phyloP scores from a whole-genome alignment of 2,113 vertebrate genomes.

The Oophaga pumilio region DNA sequence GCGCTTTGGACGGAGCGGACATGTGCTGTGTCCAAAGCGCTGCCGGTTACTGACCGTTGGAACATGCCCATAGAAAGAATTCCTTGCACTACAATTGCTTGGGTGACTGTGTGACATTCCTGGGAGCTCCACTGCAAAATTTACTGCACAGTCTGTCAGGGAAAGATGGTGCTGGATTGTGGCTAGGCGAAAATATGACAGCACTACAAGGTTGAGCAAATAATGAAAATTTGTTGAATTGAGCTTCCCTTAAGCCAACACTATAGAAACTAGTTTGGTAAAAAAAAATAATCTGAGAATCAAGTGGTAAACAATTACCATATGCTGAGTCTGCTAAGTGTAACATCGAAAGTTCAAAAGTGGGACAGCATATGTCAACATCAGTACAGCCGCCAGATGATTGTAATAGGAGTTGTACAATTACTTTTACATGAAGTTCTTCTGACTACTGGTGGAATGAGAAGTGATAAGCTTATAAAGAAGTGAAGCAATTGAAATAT shows the following conservation, averaged over 20 bases:
- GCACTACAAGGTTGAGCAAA: neutral
- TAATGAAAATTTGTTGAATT: neutral
- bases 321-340: neutral
- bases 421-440: neutral
- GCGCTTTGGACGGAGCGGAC: too few relatives aligned
- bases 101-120: too few relatives aligned
- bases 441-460: neutral
- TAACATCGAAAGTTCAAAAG: constrained; percentile 8
- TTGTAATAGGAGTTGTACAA: neutral
- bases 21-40: too few relatives aligned
- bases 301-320: neutral
- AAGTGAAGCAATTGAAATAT: too few relatives aligned
- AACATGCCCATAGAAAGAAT: too few relatives aligned
- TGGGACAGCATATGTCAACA: neutral
- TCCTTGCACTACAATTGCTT: too few relatives aligned
- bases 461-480: too few relatives aligned
- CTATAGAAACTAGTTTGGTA: neutral
- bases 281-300: neutral
- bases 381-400: neutral
- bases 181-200: too few relatives aligned
- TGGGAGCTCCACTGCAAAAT: too few relatives aligned
- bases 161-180: too few relatives aligned
- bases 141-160: too few relatives aligned
- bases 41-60: too few relatives aligned
- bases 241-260: neutral